These are phyloP conservation scores for Pardosa pseudoannulata DNA, from an alignment of 2,888 invertebrate species.

Conservation along the genomic window DNA sequence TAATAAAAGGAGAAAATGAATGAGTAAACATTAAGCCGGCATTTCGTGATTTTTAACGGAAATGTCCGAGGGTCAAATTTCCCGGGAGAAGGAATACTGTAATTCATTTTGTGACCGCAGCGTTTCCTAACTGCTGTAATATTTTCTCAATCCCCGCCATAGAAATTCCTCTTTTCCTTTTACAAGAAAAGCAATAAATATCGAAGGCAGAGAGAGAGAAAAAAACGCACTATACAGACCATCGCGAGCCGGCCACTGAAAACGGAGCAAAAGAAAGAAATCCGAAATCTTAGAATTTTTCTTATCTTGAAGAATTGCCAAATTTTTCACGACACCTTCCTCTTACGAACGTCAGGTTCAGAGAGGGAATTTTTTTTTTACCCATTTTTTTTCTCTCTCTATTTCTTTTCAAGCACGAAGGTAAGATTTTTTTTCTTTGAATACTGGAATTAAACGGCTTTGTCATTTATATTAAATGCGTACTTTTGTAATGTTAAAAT, in stretches of 20 bases:
- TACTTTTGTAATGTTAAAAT: too few relatives aligned
- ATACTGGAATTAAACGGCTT: too few relatives aligned
- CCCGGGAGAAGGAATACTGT: too few relatives aligned
- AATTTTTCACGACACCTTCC: conserved; percentile 4
- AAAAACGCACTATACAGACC: background rate
- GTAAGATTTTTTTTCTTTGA: too few relatives aligned
- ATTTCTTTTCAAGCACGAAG: too few relatives aligned
- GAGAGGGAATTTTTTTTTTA: too few relatives aligned
- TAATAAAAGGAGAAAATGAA: too few relatives aligned
- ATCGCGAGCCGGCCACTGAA: background rate
- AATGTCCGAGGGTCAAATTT: too few relatives aligned
- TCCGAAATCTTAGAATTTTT: conserved; percentile 4
- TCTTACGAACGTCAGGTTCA: background rate
- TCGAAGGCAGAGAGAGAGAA: background rate
- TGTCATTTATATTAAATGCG: too few relatives aligned
- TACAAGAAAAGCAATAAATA: conserved; percentile 5
- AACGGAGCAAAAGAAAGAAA: background rate
- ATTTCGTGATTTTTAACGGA: too few relatives aligned
- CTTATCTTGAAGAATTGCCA: background rate
- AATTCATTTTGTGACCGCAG: background rate
- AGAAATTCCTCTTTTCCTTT: background rate
- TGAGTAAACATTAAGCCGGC: too few relatives aligned
- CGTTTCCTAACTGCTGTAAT: background rate
- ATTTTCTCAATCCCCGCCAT: background rate
- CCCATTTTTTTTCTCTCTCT: too few relatives aligned